These are phyloP conservation scores for Saccopteryx bilineata DNA, from an alignment of 2,113 vertebrate species.

Conservation along the genomic window DNA sequence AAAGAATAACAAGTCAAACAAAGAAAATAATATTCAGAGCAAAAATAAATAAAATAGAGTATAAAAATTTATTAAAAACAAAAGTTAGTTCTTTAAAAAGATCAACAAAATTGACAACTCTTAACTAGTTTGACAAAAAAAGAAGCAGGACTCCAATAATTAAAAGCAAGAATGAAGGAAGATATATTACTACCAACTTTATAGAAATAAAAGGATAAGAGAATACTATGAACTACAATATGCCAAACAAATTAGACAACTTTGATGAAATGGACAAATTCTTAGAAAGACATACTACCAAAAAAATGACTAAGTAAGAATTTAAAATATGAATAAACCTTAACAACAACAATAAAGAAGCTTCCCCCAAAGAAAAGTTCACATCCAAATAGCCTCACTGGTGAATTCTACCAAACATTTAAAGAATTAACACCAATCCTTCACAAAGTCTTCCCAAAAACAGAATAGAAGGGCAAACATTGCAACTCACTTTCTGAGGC, in stretches of 20 bases:
- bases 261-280: not conserved
- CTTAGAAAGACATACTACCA: not conserved
- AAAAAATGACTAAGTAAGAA: not conserved
- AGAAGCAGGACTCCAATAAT: not conserved
- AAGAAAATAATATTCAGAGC: not conserved
- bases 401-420: not conserved
- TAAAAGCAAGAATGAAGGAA: not conserved
- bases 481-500: not conserved
- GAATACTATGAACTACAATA: not conserved
- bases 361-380: not conserved
- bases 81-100: not conserved
- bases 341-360: not conserved
- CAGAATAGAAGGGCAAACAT: not conserved
- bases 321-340: not conserved
- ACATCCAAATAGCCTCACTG: not conserved
- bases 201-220: not conserved
- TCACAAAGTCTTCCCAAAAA: not conserved
- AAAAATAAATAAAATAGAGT: not conserved
- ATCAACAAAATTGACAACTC: not conserved
- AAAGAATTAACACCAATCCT: not conserved
- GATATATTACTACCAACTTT: not conserved
- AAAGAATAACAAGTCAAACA: not conserved
- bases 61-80: not conserved
- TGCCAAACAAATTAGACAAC: not conserved
- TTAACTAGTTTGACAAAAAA: not conserved